Evolutionary conservation across 2,888 invertebrate genomes (phyloP), one percentile per base, ranked within the genome.

Genomic region (Mellilla xanthometata): DNA sequence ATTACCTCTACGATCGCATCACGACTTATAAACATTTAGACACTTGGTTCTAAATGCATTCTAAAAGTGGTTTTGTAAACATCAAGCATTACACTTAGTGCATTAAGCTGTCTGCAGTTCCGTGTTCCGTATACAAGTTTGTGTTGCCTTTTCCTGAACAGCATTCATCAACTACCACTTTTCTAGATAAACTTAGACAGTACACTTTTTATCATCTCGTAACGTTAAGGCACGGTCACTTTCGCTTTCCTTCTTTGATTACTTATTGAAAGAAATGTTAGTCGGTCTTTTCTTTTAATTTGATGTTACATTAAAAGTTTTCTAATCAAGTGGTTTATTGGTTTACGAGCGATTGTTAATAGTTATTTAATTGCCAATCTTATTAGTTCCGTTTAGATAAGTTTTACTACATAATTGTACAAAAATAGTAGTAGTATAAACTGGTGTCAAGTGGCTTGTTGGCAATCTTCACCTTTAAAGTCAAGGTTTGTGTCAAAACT

Each of bases 401-500:
- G n/a, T n/a, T 19, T 19, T 19, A 19, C 15, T 19, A 19, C 15
- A 19, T 6, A 19, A 1, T 6, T 19, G 15, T 1, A 19, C 15
- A 3, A 19, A 19, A 19, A 15, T 15, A n/a, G n/a, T n/a, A n/a
- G 15, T 3, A 15, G 6, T 19, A 19, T 5, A 1, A 24, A 30
- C 30, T 27, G 6, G 13, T 28, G 13, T 3, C 15, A 19, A 19
- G 15, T 19, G 15, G 8, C 15, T 13, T n/a, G 15, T 29, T 26
- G 24, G 34, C 34, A 39, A 40, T 11, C 35, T 23, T 39, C 39
- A 31, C 39, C 35, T 41, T 46, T 41, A 22, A 29, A 46, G 49
- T 52, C 54, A 52, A 56, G 52, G 54, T 22, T 45, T 9, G 5
- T 52, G 44, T 48, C 42, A 40, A 51, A 47, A 46, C 1, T n/a